Evolutionary conservation across 2,888 invertebrate species (phyloP), one percentile per base, ranked within the genome.

Genomic region (Chymomyza fuscimana): DNA sequence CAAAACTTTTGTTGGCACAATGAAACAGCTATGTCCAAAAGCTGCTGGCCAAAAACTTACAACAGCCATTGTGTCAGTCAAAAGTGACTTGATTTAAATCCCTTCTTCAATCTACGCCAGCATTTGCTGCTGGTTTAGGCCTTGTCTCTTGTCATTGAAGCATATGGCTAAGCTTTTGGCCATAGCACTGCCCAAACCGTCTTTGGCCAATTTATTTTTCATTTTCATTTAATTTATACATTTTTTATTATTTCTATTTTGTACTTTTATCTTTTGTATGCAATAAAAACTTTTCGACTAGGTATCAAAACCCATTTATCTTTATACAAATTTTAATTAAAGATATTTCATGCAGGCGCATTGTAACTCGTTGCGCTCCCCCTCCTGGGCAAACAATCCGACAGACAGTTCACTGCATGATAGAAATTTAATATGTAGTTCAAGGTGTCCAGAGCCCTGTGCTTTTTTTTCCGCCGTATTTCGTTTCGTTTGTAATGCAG

Each of bases 281-380:
- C 76, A 87, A 83, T 87, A 83, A 86, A 83, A 86, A 78, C 81
- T 87, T 72, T 81, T 74, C 68, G 78, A 74, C 86, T 87, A 82
- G 83, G 74, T 86, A 83, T 83, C 88, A 86, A 79, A 87, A 77
- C 81, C 83, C 86, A 83, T 87, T 83, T 83, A 83, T 83, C 83
- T 83, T 82, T 86, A 87, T 86, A 82, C 81, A 83, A 78, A 83
- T 80, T 83, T 86, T 83, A 87, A 83, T 87, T 83, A 82, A 86
- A 86, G 73, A 80, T 75, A 73, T 81, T 86, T 82, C 79, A 87
- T 83, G 88, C 88, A 80, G 83, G 83, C 74, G 66, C 69, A 82
- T 82, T 83, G 86, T 83, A 74, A 76, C 63, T 72, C 70, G 67
- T 19, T 54, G 52, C 15, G 22, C n/a, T 6, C 7, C 52, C 52